These are phyloP conservation scores for Drosophila seguyi DNA, from an alignment of 1,140 invertebrate genomes.

Conservation along the genomic window DNA sequence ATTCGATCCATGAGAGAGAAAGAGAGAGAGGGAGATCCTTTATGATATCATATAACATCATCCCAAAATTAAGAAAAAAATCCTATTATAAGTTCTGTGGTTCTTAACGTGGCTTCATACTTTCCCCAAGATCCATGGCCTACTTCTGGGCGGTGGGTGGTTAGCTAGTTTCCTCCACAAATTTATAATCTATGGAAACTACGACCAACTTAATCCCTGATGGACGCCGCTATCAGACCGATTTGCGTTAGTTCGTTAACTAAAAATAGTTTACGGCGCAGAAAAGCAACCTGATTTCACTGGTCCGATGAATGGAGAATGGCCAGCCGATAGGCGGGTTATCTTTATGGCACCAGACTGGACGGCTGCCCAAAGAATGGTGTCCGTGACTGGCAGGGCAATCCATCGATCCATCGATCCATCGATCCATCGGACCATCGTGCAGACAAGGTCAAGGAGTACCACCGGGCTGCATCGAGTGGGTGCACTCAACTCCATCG, in stretches of 20 bases:
- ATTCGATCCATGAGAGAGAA: no score
- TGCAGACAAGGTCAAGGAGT: constrained; percentile 33
- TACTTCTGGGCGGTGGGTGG: constrained; percentile 12
- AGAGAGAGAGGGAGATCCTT: no score
- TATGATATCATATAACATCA: no score
- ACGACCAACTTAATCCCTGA: constrained; percentile 6
- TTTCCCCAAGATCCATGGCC: not conserved
- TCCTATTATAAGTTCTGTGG: not conserved
- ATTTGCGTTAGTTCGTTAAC: constrained; percentile 15
- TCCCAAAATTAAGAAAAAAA: no score
- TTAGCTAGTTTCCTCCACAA: not conserved
- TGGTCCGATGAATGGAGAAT: constrained; percentile 31
- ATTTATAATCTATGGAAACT: constrained; percentile 6
- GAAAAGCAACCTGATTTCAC: constrained; percentile 34
- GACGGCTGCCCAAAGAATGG: constrained; percentile 8
- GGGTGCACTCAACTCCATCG: not conserved
- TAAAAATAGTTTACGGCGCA: constrained; percentile 53
- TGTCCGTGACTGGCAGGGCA: constrained; percentile 21
- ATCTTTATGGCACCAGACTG: constrained; percentile 46
- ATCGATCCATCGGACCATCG: not conserved
- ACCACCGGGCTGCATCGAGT: constrained; percentile 5
- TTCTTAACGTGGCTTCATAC: not conserved
- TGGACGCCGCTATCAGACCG: constrained; percentile 1
- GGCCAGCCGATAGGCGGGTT: constrained; percentile 1
- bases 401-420: not conserved